These are phyloP conservation scores for Brachyrhaphis roseni DNA, from an alignment of 2,797 vertebrate species.

Conservation along the genomic window DNA sequence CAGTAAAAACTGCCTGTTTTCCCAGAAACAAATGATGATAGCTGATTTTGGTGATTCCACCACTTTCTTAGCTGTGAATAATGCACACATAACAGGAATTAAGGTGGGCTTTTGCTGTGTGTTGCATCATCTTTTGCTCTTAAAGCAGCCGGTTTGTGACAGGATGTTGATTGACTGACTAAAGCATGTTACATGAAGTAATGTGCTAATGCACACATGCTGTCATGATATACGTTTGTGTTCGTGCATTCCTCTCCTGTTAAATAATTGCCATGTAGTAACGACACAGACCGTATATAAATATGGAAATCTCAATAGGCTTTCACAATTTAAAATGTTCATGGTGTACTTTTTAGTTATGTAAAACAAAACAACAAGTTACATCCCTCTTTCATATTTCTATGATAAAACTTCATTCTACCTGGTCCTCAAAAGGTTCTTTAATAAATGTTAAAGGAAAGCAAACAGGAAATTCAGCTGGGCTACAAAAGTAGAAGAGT, in stretches of 20 bases:
- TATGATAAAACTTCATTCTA: slow-evolving; percentile 41
- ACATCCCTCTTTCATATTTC: slow-evolving; percentile 9
- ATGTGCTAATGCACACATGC: background rate
- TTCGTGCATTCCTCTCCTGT: background rate
- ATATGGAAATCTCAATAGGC: background rate
- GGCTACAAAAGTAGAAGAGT: slow-evolving; percentile 11
- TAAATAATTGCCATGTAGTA: background rate
- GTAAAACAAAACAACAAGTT: slow-evolving; percentile 11
- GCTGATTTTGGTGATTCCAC: background rate
- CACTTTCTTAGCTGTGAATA: background rate
- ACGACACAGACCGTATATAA: background rate
- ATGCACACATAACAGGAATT: background rate
- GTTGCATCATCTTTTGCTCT: background rate
- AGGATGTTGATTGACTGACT: background rate
- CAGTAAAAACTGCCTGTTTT: background rate
- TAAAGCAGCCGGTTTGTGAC: background rate
- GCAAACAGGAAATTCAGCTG: slow-evolving; percentile 21
- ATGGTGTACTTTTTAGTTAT: background rate
- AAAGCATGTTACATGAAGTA: background rate
- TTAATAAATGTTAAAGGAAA: background rate
- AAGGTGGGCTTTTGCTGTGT: background rate
- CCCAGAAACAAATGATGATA: background rate
- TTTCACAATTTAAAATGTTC: background rate
- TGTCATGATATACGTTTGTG: background rate
- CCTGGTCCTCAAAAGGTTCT: slow-evolving; percentile 40